Evolutionary conservation across 1,140 invertebrate genomes (phyloP).

Genomic region (Drosophila saltans): DNA sequence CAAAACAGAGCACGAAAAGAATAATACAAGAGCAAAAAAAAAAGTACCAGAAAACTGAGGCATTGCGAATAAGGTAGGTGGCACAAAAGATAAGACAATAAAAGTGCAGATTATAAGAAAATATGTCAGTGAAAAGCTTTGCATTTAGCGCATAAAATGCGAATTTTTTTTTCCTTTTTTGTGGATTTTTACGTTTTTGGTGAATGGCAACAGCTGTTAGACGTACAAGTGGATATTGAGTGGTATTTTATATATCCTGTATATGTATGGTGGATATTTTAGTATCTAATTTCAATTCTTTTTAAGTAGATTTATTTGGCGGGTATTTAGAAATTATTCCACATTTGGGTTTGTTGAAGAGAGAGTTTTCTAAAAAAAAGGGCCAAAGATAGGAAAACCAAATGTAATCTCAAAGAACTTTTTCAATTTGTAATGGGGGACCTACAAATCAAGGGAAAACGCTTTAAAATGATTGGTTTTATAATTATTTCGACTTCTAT

Average conservation of each 20-base stretch:
- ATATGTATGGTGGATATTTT: no score
- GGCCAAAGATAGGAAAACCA: no score
- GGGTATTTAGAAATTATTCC: background rate
- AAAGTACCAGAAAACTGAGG: constrained; percentile 16
- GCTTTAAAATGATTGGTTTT: no score
- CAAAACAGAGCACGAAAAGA: constrained; percentile 12
- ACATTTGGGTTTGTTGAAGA: no score
- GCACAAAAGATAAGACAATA: constrained; percentile 57
- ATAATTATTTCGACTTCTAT: no score
- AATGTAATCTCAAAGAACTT: no score
- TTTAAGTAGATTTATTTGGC: no score
- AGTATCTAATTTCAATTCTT: no score
- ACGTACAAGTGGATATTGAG: constrained; percentile 1
- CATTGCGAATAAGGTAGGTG: background rate
- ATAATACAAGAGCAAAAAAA: background rate
- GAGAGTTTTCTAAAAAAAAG: no score
- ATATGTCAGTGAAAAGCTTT: constrained; percentile 64
- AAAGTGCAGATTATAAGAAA: constrained; percentile 74
- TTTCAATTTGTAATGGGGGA: no score
- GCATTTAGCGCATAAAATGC: constrained; percentile 9
- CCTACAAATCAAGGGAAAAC: no score
- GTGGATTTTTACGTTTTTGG: background rate
- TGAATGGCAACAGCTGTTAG: background rate
- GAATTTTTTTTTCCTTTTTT: background rate
- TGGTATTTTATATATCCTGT: background rate